Conservation (phyloP, 2,888 invertebrate species). For the Galeopsomyia nigrocyanea region DNA sequence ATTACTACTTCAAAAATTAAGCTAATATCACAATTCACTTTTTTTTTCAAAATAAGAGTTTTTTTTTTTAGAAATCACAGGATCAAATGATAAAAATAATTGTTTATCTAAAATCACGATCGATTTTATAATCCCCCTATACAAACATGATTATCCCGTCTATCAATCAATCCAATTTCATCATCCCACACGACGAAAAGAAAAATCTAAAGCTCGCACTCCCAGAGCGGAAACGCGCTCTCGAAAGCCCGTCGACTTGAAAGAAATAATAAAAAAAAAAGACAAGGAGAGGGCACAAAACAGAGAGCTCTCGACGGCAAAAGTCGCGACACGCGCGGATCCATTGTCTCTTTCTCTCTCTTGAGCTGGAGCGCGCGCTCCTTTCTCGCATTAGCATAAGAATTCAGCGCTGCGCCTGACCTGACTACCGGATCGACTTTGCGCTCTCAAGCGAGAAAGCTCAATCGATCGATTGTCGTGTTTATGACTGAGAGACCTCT, state of each 20-base stretch:
- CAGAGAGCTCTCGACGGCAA: constrained; percentile 39
- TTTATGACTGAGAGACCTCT: too few species aligned
- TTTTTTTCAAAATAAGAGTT: too few species aligned
- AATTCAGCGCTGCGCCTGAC: constrained; percentile 69
- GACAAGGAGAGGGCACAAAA: constrained; percentile 5
- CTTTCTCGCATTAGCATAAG: constrained; percentile 70
- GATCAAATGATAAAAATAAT: too few species aligned
- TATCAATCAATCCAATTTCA: too few species aligned
- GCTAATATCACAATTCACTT: too few species aligned
- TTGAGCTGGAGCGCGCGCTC: constrained; percentile 57
- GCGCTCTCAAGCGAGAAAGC: background rate
- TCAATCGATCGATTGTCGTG: constrained; percentile 11
- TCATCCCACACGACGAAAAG: too few species aligned
- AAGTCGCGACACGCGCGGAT: constrained; percentile 48
- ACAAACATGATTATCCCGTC: too few species aligned
- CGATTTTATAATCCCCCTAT: too few species aligned
- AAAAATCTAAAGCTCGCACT: constrained; percentile 9
- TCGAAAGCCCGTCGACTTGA: background rate
- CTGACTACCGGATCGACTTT: constrained; percentile 58
- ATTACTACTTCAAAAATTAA: too few species aligned
- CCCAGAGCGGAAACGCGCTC: background rate
- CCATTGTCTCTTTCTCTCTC: constrained; percentile 61
- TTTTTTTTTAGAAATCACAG: too few species aligned
- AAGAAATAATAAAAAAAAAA: constrained; percentile 16
- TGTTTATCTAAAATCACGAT: too few species aligned